Evolutionary conservation across 2,797 vertebrate genomes (phyloP).

Genomic region (Bradypodion ventrale): DNA sequence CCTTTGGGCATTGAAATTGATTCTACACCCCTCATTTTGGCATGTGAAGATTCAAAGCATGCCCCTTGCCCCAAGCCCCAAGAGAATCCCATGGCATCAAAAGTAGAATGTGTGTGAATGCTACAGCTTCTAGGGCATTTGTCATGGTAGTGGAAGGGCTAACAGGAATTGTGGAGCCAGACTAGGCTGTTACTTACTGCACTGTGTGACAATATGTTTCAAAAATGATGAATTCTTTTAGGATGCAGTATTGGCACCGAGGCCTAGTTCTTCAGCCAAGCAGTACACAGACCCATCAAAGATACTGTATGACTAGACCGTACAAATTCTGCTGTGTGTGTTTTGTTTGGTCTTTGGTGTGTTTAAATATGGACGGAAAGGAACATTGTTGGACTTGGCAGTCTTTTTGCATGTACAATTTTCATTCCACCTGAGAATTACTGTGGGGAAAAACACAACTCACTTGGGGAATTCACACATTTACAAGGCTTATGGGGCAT

Average conservation of each 20-base stretch:
- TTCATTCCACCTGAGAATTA: no score
- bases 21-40: constrained; percentile 65
- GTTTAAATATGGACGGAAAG: no score
- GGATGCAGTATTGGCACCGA: neutral
- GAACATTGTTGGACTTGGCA: no score
- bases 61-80: constrained; percentile 63
- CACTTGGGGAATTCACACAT: no score
- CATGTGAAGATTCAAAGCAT: constrained; percentile 57
- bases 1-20: constrained; percentile 70
- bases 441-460: no score
- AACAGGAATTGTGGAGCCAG: constrained; percentile 14
- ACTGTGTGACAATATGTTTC: neutral
- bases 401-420: no score
- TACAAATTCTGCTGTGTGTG: neutral
- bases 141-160: neutral
- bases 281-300: neutral
- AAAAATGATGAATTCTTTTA: constrained; percentile 2
- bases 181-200: constrained; percentile 20
- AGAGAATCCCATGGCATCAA: constrained; percentile 35
- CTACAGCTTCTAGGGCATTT: constrained; percentile 34
- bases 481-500: no score
- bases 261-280: neutral
- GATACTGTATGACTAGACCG: neutral
- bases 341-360: neutral
- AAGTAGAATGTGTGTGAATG: constrained; percentile 20